Conservation (phyloP, 2,888 invertebrate species). For the Malacosoma neustria region DNA sequence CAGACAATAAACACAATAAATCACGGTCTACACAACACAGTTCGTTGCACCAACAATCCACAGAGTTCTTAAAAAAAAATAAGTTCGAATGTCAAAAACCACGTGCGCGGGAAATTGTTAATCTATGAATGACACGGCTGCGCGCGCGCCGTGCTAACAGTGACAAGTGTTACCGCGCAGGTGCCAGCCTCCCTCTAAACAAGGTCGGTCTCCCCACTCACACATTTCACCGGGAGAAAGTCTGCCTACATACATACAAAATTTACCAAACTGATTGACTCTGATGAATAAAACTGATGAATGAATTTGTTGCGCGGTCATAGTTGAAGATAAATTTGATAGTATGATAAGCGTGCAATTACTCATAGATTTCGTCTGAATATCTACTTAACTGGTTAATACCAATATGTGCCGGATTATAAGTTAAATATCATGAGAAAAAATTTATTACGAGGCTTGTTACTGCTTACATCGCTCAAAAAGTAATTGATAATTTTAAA, state of each 20-base stretch:
- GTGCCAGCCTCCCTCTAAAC: conserved; percentile 70
- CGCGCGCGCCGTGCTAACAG: conserved; percentile 55
- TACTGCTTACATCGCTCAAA: too few relatives aligned
- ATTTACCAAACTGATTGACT: conserved; percentile 66
- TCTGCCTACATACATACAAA: conserved; percentile 74
- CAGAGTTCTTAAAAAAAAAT: conserved; percentile 11
- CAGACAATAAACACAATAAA: conserved; percentile 1
- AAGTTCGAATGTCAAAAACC: conserved; percentile 19
- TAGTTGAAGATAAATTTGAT: conserved; percentile 19
- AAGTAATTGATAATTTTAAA: too few relatives aligned
- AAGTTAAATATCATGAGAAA: too few relatives aligned
- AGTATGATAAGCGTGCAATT: too few relatives aligned
- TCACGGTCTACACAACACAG: conserved; percentile 10
- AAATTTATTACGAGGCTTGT: too few relatives aligned
- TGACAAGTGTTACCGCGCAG: conserved; percentile 66
- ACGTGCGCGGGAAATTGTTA: conserved; percentile 45
- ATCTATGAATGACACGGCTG: conserved; percentile 36
- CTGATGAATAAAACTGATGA: conserved; percentile 46
- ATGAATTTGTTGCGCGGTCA: conserved; percentile 36
- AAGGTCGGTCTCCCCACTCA: conserved; percentile 64
- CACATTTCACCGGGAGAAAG: conserved; percentile 70
- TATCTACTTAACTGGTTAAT: too few relatives aligned
- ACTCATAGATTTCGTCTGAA: too few relatives aligned
- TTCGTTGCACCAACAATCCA: conserved; percentile 2
- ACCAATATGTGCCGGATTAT: too few relatives aligned